These are phyloP conservation scores for Tenebrio molitor DNA, from an alignment of 1,140 invertebrate species.

Conservation along the genomic window DNA sequence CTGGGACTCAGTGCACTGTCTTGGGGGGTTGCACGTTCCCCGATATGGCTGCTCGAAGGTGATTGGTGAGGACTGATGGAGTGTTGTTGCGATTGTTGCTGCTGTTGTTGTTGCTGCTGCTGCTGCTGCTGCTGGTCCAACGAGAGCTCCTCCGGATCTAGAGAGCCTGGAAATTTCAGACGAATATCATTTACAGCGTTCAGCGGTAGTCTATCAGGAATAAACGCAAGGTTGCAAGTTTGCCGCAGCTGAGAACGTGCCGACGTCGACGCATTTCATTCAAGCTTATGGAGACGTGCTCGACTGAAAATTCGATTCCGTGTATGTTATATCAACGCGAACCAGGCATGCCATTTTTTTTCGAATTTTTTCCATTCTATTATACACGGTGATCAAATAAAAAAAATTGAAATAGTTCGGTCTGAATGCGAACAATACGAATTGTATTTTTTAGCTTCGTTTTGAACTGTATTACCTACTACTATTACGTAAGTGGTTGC, in stretches of 20 bases:
- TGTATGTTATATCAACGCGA: too few species aligned
- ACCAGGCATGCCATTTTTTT: too few species aligned
- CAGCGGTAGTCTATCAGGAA: slow-evolving; percentile 20
- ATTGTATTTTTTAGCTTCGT: too few species aligned
- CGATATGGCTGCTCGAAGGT: slow-evolving; percentile 60
- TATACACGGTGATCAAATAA: too few species aligned
- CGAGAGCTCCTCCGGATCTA: slow-evolving; percentile 83
- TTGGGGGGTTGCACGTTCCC: slow-evolving; percentile 67
- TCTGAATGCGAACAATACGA: too few species aligned
- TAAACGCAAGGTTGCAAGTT: slow-evolving; percentile 12
- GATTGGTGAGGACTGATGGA: slow-evolving; percentile 63
- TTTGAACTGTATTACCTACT: too few species aligned
- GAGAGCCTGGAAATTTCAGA: slow-evolving; percentile 74
- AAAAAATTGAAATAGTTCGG: too few species aligned
- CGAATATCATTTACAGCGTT: slow-evolving; percentile 34
- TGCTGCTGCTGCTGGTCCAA: slow-evolving; percentile 69
- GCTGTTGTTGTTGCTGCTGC: slow-evolving; percentile 50
- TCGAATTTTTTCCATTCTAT: too few species aligned
- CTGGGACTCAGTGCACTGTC: slow-evolving; percentile 67
- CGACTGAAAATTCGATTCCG: too few species aligned
- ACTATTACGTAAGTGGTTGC: too few species aligned
- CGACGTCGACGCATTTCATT: slow-evolving; percentile 10
- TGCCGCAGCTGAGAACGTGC: slow-evolving; percentile 37
- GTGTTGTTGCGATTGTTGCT: slow-evolving; percentile 58
- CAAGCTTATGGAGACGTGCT: background rate